A percentile compares a stretch with the other conserved stretches of the same genome.
Conservation (phyloP, 2,797 vertebrate species). For the Antennarius maculatus region DNA sequence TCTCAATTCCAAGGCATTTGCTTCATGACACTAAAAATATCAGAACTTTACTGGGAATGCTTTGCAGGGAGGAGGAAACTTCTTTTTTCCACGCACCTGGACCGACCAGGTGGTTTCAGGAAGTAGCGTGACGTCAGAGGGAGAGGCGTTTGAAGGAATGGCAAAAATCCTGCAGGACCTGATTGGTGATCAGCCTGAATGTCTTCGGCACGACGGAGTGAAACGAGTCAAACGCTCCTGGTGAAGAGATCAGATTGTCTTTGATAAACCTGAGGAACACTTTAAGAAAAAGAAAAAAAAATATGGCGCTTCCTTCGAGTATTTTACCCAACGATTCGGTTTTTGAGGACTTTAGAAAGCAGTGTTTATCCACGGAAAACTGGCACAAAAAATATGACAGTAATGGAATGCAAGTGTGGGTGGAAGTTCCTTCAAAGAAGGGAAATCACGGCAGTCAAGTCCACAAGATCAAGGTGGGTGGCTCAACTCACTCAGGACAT, state of each 20-base stretch:
- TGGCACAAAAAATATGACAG: conserved; percentile 81
- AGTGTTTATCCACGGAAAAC: conserved; percentile 75
- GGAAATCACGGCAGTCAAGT: conserved; percentile 61
- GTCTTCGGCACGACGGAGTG: conserved; percentile 21
- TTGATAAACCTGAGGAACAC: not conserved
- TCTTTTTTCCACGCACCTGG: conserved; percentile 20
- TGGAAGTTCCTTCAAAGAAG: conserved; percentile 60
- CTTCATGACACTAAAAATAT: too few species aligned
- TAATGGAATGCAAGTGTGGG: conserved; percentile 80
- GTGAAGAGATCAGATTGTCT: not conserved
- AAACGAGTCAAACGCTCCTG: not conserved
- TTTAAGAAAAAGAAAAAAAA: not conserved
- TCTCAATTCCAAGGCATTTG: too few species aligned
- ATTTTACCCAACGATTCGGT: conserved; percentile 74
- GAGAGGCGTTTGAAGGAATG: conserved; percentile 48
- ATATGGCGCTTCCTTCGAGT: conserved; percentile 57
- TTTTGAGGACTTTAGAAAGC: conserved; percentile 79
- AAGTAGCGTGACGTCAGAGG: conserved; percentile 52
- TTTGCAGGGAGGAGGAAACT: not conserved
- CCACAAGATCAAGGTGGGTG: conserved; percentile 83
- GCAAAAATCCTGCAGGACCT: conserved; percentile 72
- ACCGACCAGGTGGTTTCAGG: conserved; percentile 62
- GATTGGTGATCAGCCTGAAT: conserved; percentile 38
- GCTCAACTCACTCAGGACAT: too few species aligned
- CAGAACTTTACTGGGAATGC: too few species aligned